Conservation (phyloP, 2,797 vertebrate genomes). For the Champsocephalus gunnari region DNA sequence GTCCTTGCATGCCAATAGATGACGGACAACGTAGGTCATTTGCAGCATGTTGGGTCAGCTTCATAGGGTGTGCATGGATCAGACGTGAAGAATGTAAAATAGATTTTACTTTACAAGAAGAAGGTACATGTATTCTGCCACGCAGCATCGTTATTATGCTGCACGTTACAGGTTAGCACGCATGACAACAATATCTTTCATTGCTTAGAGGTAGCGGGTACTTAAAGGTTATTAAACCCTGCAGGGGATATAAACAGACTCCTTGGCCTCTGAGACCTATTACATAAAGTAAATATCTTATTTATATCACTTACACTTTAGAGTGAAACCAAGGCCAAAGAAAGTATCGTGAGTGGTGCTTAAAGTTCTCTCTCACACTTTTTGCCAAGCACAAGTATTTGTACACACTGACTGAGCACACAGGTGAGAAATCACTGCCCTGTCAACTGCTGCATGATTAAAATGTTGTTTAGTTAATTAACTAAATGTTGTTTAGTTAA, state of each 20-base stretch:
- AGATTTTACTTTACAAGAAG: slow-evolving; percentile 2
- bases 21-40: slow-evolving; percentile 70
- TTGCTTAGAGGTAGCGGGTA: slow-evolving; percentile 7
- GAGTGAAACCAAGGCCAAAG: slow-evolving; percentile 66
- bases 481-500: slow-evolving; percentile 65
- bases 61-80: slow-evolving; percentile 23
- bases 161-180: slow-evolving; percentile 3
- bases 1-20: slow-evolving; percentile 73
- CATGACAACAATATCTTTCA: neutral
- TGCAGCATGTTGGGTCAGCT: slow-evolving; percentile 57
- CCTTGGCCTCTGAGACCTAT: slow-evolving; percentile 29
- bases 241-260: slow-evolving; percentile 52
- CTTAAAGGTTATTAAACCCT: slow-evolving; percentile 45
- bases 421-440: slow-evolving; percentile 50
- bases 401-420: slow-evolving; percentile 21
- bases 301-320: slow-evolving; percentile 68
- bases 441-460: slow-evolving; percentile 28
- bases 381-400: slow-evolving; percentile 54
- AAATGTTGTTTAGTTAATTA: slow-evolving; percentile 65
- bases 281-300: slow-evolving; percentile 67
- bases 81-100: slow-evolving; percentile 8
- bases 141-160: neutral
- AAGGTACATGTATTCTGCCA: slow-evolving; percentile 13
- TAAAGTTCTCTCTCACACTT: slow-evolving; percentile 52
- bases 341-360: slow-evolving; percentile 51